Conservation (phyloP, 2,113 vertebrate genomes). For the Centropristis striata region DNA sequence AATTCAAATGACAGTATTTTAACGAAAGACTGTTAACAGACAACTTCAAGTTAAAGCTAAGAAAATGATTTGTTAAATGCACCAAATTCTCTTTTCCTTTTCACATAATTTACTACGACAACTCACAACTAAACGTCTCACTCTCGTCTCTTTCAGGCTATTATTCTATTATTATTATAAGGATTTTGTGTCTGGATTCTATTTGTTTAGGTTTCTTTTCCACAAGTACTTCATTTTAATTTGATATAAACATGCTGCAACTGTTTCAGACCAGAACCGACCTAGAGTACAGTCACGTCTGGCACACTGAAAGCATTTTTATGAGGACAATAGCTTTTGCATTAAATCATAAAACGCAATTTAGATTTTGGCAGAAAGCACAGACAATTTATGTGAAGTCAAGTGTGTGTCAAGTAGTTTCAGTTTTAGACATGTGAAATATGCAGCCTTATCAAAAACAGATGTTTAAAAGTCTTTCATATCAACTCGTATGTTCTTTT, state of each 20-base stretch:
- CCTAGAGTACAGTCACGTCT: background rate
- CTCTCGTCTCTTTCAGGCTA: background rate
- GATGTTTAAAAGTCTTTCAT: conserved; percentile 50
- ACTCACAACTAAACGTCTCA: background rate
- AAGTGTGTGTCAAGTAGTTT: conserved; percentile 62
- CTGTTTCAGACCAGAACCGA: conserved; percentile 23
- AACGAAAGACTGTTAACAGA: background rate
- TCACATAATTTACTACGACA: background rate
- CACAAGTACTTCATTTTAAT: background rate
- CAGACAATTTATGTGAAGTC: conserved; percentile 50
- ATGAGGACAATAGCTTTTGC: conserved; percentile 37
- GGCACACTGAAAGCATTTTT: conserved; percentile 25
- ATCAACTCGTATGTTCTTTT: background rate
- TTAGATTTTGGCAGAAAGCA: conserved; percentile 45
- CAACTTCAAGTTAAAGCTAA: background rate
- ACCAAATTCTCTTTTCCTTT: background rate
- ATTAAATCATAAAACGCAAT: conserved; percentile 60
- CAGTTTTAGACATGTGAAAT: conserved; percentile 35
- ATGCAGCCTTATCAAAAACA: conserved; percentile 47
- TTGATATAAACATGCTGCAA: background rate
- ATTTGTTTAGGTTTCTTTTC: background rate
- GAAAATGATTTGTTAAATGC: background rate
- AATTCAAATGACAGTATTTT: background rate
- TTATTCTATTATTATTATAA: background rate
- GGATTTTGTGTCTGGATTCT: background rate